Evolutionary conservation across 1,140 invertebrate genomes (phyloP), one percentile per base, ranked within the genome.

Genomic region (Kradibia gibbosae): DNA sequence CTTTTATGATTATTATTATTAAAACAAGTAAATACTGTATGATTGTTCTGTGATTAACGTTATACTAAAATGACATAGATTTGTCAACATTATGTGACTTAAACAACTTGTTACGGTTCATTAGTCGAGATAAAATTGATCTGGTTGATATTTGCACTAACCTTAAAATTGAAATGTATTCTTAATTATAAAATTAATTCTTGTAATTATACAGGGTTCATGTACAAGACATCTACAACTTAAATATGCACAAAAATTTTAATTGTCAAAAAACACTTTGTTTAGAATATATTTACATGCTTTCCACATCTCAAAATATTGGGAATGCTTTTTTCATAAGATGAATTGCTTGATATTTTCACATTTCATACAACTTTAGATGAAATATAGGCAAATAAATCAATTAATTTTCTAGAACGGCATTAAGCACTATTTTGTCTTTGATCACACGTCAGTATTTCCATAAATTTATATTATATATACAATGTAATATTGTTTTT

Each of bases 351-450:
- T n/a, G n/a, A n/a, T n/a, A n/a, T n/a, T n/a, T n/a, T n/a, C n/a
- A n/a, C n/a, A n/a, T n/a, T n/a, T n/a, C n/a, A n/a, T n/a, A n/a
- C n/a, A n/a, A n/a, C n/a, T n/a, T n/a, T n/a, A n/a, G n/a, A n/a
- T n/a, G n/a, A n/a, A n/a, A n/a, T n/a, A n/a, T n/a, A n/a, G n/a
- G n/a, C n/a, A n/a, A n/a, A n/a, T n/a, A 55, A n/a, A 55, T 7
- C 2, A 55, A n/a, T 55, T 55, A 55, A 65, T 2, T 31, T 34
- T 13, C 34, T 36, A 36, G 5, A 13, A 34, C 75, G 78, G 72
- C 73, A 78, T 84, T 82, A 71, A 76, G 65, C 77, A 78, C 80
- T 80, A 71, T 80, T 84, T 81, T 79, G 70, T 80, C 34, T 55
- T 11, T 28, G 34, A 67, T 78, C 45, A 55, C 48, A 55, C 28